phyloP scores from a whole-genome alignment of 2,888 invertebrate genomes.

The Cryptophagus acutangulus region DNA sequence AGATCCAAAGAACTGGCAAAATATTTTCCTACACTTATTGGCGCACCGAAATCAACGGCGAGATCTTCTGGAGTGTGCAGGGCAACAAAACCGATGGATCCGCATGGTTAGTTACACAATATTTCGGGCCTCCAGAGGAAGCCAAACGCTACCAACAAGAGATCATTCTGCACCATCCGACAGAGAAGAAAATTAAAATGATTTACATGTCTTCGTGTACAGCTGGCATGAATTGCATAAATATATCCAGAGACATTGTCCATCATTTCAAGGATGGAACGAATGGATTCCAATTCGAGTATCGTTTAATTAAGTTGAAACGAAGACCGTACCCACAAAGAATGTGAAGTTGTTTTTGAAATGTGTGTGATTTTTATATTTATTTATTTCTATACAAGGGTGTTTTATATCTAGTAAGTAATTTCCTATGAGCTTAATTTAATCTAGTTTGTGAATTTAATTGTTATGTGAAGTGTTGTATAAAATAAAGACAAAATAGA shows the following conservation, averaged over 20 bases:
- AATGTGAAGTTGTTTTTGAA: constrained; percentile 26
- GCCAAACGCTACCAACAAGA: constrained; percentile 41
- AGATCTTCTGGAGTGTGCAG: constrained; percentile 46
- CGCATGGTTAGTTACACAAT: constrained; percentile 41
- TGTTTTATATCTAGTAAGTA: not conserved
- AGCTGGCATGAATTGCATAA: constrained; percentile 40
- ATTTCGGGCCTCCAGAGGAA: constrained; percentile 39
- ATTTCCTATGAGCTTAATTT: no score
- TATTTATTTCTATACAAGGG: no score
- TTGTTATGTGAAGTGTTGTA: no score
- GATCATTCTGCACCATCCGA: constrained; percentile 41
- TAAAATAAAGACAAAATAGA: not conserved
- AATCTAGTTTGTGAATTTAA: no score
- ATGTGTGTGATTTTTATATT: no score
- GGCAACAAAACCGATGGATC: constrained; percentile 40
- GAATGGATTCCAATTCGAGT: constrained; percentile 42
- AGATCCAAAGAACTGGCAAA: constrained; percentile 39
- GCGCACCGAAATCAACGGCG: constrained; percentile 41
- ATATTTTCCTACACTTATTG: constrained; percentile 45
- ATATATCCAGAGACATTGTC: constrained; percentile 40
- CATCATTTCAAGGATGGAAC: constrained; percentile 40
- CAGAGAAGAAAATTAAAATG: constrained; percentile 42
- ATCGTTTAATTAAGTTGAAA: constrained; percentile 37
- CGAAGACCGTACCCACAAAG: constrained; percentile 36
- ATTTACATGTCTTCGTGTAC: constrained; percentile 38